Base-by-base conservation (phyloP, 2,797 vertebrate species). In the Enteromius trimaculatus region DNA sequence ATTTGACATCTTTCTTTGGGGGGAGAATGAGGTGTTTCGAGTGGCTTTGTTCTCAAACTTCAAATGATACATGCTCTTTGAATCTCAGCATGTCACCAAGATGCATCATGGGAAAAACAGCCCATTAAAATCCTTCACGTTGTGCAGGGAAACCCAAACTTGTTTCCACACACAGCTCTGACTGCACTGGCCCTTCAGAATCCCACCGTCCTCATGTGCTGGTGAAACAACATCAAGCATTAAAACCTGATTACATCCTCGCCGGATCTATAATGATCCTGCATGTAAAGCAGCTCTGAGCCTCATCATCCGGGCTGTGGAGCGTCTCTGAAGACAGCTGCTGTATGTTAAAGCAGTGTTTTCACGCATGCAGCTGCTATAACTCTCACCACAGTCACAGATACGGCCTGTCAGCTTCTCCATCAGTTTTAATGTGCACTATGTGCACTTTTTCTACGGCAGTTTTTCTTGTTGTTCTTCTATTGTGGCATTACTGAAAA, bases 31-130 rank as follows among this genome's bases (percentile, higher is more conserved):
- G 14, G 42, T 44, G 68, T 81, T 62, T 60, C 16, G 55, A 77
- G 75, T 44, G n/a, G 19, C 76, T 87, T 89, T 91, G 82, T 88
- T 88, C 87, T 83, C 62, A 29, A 75, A 78, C 86, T 85, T 88
- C 49, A 87, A 84, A 84, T 77, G 34, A 77, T 66, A 79, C 10
- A 65, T 29, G 21, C 16, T 51, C 1, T 3, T 21, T 85, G 76
- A 44, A 85, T 86, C 72, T 64, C 76, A 80, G 29, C 60, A 4
- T 29, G n/a, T 34, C 86, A 83, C 65, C 11, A 21, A 34, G 71
- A 49, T 51, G 58, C 39, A 65, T 71, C 39, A 65, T 39, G 55
- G 42, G 29, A 39, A 60, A 70, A 70, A 53, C 23, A 64, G 19
- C 14, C 58, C 42, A 49, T 47, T 74, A 64, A 81, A 81, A 55